Conservation (phyloP, 2,113 vertebrate species). For the Hepsetus odoe region DNA sequence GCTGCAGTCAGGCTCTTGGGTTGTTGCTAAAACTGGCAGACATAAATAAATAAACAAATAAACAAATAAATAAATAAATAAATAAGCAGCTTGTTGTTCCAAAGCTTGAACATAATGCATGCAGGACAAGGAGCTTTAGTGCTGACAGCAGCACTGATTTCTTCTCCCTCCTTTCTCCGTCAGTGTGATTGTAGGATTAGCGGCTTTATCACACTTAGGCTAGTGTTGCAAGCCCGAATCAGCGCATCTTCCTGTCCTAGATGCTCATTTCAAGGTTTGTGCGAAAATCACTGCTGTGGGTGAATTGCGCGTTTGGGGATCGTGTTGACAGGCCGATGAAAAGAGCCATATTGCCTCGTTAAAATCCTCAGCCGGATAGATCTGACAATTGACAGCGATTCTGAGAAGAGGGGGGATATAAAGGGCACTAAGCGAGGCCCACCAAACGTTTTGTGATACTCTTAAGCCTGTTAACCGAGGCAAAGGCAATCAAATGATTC, state of each 20-base stretch:
- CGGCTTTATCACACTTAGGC: constrained; percentile 8
- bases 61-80: too few relatives aligned
- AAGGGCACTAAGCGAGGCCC: constrained; percentile 3
- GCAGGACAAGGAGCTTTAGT: constrained; percentile 23
- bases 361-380: constrained; percentile 1
- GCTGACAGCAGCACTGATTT: constrained; percentile 26
- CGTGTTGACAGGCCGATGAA: background rate
- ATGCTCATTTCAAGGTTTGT: background rate
- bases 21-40: constrained; percentile 29
- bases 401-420: background rate
- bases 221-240: background rate
- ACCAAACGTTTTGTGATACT: constrained; percentile 26
- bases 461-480: constrained; percentile 34
- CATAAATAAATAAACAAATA: background rate
- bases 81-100: background rate
- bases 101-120: constrained; percentile 22
- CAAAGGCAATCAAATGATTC: constrained; percentile 38
- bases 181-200: constrained; percentile 14
- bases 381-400: constrained; percentile 11
- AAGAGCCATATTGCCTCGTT: background rate
- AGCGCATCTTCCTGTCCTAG: background rate
- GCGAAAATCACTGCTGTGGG: background rate
- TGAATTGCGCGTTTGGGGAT: background rate
- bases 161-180: constrained; percentile 12
- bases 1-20: constrained; percentile 21